A percentile compares a stretch with the other conserved stretches of the same genome.
Evolutionary conservation across 1,140 invertebrate genomes (phyloP).

Genomic region (Brachionus sp.): DNA sequence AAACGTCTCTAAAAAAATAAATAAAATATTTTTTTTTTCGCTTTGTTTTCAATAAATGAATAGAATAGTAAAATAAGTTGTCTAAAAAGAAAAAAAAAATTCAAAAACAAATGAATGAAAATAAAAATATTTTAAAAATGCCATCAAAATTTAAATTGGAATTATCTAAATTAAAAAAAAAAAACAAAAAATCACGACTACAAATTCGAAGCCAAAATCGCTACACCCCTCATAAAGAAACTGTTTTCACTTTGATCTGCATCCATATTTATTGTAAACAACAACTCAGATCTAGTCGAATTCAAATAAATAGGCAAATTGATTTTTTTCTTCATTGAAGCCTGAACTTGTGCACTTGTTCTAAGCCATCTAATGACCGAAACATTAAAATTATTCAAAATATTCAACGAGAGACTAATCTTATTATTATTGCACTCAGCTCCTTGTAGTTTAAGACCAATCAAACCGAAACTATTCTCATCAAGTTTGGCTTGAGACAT

Average conservation of each 20-base stretch:
- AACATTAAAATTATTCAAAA: slow-evolving; percentile 85
- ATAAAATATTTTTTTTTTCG: not conserved
- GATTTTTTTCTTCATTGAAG: slow-evolving; percentile 17
- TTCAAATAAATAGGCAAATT: slow-evolving; percentile 90
- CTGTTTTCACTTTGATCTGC: slow-evolving; percentile 61
- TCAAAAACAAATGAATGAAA: slow-evolving; percentile 10
- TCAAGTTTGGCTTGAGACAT: slow-evolving; percentile 61
- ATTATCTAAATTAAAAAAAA: not conserved
- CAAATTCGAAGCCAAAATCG: slow-evolving; percentile 40
- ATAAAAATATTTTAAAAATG: not conserved
- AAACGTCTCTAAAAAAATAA: not conserved
- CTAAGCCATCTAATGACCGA: slow-evolving; percentile 79
- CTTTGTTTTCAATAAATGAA: not conserved
- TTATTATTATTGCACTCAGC: slow-evolving; percentile 86
- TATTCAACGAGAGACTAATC: slow-evolving; percentile 82
- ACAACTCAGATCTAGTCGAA: slow-evolving; percentile 82
- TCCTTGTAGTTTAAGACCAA: slow-evolving; percentile 85
- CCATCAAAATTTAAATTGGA: slow-evolving; percentile 17
- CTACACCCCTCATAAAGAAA: slow-evolving; percentile 36
- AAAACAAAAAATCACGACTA: not conserved
- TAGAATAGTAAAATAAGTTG: not conserved
- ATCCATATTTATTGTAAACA: slow-evolving; percentile 91
- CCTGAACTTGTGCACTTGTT: not conserved
- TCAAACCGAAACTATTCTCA: slow-evolving; percentile 72
- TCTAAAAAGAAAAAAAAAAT: slow-evolving; percentile 2